These are phyloP conservation scores for Anas platyrhynchos DNA, from an alignment of 2,113 vertebrate genomes.

Conservation along the genomic window DNA sequence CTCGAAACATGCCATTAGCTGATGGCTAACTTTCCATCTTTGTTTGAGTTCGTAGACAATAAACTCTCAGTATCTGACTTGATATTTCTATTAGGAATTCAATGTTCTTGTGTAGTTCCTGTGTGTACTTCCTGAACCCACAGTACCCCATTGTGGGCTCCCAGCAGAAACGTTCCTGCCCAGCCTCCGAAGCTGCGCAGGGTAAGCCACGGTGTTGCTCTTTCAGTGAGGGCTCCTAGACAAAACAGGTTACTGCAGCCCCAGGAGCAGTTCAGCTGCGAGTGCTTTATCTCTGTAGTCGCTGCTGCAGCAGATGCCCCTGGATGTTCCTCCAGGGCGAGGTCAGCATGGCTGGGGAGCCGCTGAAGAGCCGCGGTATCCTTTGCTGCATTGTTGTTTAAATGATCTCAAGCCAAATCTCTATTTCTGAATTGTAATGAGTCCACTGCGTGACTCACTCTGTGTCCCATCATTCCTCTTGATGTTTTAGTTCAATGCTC, in stretches of 20 bases:
- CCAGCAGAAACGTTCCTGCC: neutral
- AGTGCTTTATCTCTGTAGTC: neutral
- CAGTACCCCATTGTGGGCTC: constrained; percentile 22
- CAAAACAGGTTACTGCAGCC: neutral
- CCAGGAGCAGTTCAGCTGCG: neutral
- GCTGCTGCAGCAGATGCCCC: neutral
- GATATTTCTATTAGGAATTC: constrained; percentile 37
- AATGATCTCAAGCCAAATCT: neutral
- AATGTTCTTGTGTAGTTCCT: constrained; percentile 21
- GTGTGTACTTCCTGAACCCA: constrained; percentile 20
- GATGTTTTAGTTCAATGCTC: neutral
- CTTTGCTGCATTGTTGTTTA: neutral
- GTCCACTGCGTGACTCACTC: neutral
- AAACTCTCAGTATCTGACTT: constrained; percentile 17
- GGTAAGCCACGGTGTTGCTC: rapidly evolving
- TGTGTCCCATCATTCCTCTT: neutral
- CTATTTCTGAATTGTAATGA: neutral
- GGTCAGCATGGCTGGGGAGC: constrained; percentile 7
- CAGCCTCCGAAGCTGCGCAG: neutral
- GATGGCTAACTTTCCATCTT: neutral
- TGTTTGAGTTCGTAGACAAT: neutral
- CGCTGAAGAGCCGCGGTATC: neutral
- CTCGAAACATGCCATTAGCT: neutral
- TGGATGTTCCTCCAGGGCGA: constrained; percentile 15
- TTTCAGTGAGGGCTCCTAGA: neutral